A percentile compares a stretch with the other conserved stretches of the same genome.
Conservation (phyloP, 2,797 vertebrate species). For the Argya squamiceps region DNA sequence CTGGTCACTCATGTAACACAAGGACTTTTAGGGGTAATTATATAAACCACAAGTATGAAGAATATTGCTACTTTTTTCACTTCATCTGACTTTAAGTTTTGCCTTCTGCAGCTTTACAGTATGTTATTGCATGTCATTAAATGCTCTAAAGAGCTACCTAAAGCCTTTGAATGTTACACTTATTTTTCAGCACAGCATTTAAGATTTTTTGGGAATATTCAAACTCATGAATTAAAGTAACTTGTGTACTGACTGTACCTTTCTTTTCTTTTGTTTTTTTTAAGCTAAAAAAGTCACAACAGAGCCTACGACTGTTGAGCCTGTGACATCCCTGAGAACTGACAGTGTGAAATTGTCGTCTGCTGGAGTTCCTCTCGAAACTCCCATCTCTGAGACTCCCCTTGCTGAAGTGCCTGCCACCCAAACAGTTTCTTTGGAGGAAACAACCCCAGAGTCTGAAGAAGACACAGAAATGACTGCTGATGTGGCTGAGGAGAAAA, state of each 20-base stretch:
- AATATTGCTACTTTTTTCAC: neutral
- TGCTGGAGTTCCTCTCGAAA: conserved; percentile 41
- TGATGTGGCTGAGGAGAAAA: conserved; percentile 34
- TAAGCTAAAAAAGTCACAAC: conserved; percentile 78
- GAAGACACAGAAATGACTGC: conserved; percentile 30
- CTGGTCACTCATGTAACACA: neutral
- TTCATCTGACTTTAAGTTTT: neutral
- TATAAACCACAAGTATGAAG: neutral
- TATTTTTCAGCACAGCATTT: neutral
- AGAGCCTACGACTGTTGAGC: conserved; percentile 71
- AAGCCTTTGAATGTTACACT: neutral
- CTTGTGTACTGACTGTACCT: conserved; percentile 26
- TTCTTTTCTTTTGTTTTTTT: neutral
- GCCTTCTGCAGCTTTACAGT: neutral
- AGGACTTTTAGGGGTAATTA: neutral
- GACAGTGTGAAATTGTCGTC: conserved; percentile 42
- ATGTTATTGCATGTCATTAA: neutral
- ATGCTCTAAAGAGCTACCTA: neutral
- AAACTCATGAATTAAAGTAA: neutral
- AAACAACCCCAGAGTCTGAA: conserved; percentile 54
- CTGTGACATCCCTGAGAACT: conserved; percentile 70
- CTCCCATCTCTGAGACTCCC: conserved; percentile 7
- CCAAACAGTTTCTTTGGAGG: conserved; percentile 38
- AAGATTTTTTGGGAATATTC: neutral
- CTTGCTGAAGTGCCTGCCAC: conserved; percentile 50